These are phyloP conservation scores for Eira barbara DNA, from an alignment of 2,113 vertebrate species.

Conservation along the genomic window DNA sequence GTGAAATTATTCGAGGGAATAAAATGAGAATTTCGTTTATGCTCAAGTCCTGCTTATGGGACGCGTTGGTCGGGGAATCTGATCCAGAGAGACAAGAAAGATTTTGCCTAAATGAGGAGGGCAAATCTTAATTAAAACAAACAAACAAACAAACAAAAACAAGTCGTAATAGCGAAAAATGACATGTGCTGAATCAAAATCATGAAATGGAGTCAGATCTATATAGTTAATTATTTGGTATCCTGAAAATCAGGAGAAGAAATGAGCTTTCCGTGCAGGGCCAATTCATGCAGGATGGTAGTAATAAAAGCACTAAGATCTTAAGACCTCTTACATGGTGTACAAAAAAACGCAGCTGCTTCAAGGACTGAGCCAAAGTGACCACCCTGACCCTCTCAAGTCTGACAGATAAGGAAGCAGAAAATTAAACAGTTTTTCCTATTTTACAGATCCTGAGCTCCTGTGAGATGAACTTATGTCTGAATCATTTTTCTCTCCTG, in stretches of 20 bases:
- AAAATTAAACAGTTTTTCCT: background rate
- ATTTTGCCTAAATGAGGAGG: background rate
- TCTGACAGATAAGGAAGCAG: background rate
- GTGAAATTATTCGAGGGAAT: background rate
- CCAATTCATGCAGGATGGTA: background rate
- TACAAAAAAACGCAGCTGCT: background rate
- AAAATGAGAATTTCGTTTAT: background rate
- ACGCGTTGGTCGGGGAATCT: background rate
- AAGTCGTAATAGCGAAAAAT: background rate
- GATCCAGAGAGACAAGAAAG: background rate
- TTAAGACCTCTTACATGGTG: background rate
- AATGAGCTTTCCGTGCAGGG: background rate
- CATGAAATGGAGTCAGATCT: background rate
- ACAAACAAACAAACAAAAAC: background rate
- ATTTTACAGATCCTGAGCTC: background rate
- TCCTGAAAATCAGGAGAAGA: background rate
- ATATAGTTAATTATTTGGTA: background rate
- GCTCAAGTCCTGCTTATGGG: background rate
- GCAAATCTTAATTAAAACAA: background rate
- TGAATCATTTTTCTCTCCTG: background rate
- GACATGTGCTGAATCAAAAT: background rate
- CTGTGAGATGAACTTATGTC: background rate
- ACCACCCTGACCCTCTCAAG: background rate
- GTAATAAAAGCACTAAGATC: background rate
- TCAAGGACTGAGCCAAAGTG: background rate